Conservation (phyloP, 2,113 vertebrate species). For the Brachypodius melanocephalos region DNA sequence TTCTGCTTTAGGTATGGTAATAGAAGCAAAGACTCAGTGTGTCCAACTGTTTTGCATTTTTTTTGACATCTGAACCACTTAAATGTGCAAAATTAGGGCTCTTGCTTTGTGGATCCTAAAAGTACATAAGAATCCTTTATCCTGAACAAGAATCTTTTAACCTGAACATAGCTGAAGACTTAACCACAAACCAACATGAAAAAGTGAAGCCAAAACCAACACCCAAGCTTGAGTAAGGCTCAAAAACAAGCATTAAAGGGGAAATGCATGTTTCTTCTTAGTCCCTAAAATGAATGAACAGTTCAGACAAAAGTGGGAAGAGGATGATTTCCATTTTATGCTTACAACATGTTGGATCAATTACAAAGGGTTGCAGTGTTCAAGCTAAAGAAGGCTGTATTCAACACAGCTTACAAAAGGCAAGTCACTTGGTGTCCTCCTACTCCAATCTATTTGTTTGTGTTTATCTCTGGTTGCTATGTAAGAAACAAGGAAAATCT, state of each 20-base stretch:
- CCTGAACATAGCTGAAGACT: background rate
- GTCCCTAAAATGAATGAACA: background rate
- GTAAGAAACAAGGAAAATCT: slow-evolving; percentile 59
- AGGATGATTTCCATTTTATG: slow-evolving; percentile 14
- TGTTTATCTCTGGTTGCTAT: slow-evolving; percentile 77
- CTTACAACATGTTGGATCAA: background rate
- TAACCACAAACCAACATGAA: background rate
- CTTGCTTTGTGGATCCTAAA: background rate
- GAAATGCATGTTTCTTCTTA: background rate
- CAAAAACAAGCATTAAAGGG: background rate
- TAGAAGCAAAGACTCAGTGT: background rate
- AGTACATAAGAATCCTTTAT: background rate
- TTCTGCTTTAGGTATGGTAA: background rate
- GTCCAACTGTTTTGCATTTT: background rate
- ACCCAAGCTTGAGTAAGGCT: background rate
- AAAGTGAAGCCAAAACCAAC: slow-evolving; percentile 1
- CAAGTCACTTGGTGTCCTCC: slow-evolving; percentile 46
- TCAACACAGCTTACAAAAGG: slow-evolving; percentile 32
- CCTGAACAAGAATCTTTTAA: background rate
- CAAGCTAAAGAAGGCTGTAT: slow-evolving; percentile 23
- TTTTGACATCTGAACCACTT: background rate
- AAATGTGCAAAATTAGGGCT: background rate
- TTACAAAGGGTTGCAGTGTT: slow-evolving; percentile 48
- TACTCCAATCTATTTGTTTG: slow-evolving; percentile 60
- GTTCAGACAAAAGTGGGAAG: slow-evolving; percentile 18